Conservation (phyloP, 2,113 vertebrate genomes). For the Ctenomys sociabilis region DNA sequence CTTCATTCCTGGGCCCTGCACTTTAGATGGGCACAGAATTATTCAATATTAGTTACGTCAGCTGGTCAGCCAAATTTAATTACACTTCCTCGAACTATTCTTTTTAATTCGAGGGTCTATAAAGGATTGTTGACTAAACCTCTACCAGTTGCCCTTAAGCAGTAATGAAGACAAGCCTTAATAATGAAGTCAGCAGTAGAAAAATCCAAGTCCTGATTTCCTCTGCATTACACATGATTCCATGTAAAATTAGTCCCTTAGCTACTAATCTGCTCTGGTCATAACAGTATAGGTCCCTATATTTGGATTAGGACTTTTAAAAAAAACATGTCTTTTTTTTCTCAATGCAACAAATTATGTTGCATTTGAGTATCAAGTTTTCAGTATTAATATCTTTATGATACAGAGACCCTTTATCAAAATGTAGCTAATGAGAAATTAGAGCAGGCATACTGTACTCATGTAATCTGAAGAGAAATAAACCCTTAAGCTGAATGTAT, state of each 20-base stretch:
- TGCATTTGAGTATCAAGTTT: not conserved
- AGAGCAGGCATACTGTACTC: not conserved
- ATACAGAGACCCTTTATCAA: not conserved
- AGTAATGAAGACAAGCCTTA: slow-evolving; percentile 28
- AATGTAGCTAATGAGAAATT: not conserved
- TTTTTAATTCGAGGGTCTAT: slow-evolving; percentile 51
- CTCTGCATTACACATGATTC: slow-evolving; percentile 30
- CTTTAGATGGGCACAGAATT: not conserved
- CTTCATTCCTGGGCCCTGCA: not conserved
- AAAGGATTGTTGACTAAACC: not conserved
- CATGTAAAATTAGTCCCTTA: not conserved
- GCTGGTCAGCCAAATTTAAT: not conserved
- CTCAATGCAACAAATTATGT: not conserved
- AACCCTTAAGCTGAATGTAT: not conserved
- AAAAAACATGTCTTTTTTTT: too few species aligned
- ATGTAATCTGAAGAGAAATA: not conserved
- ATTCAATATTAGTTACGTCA: not conserved
- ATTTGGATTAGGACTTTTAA: not conserved
- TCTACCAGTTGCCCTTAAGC: slow-evolving; percentile 36
- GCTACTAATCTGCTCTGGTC: not conserved
- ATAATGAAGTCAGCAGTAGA: slow-evolving; percentile 60
- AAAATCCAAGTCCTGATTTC: slow-evolving; percentile 16
- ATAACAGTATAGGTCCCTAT: slow-evolving; percentile 6
- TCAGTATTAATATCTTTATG: not conserved
- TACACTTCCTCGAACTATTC: not conserved